These are phyloP conservation scores for Halcyon malimbica DNA, from an alignment of 2,113 vertebrate species.

Conservation along the genomic window DNA sequence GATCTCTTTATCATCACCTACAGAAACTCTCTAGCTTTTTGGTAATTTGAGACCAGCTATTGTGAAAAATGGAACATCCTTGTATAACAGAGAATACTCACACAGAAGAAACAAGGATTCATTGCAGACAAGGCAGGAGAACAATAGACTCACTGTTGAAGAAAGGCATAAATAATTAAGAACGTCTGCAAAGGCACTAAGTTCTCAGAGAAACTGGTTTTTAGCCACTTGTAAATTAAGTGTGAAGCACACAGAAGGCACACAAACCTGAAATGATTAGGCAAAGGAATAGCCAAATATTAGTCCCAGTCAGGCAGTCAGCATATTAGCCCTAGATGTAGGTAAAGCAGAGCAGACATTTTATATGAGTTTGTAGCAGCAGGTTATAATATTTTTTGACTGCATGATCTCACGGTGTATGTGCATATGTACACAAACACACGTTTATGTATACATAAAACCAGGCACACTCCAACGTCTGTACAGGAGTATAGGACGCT, in stretches of 20 bases:
- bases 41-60: slow-evolving; percentile 3
- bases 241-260: neutral
- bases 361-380: neutral
- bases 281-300: neutral
- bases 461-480: neutral
- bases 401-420: neutral
- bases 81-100: neutral
- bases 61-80: neutral
- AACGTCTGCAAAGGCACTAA: slow-evolving; percentile 12
- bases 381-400: neutral
- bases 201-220: slow-evolving; percentile 36
- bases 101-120: slow-evolving; percentile 13
- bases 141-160: slow-evolving; percentile 48
- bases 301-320: neutral
- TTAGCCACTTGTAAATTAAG: slow-evolving; percentile 43
- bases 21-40: neutral
- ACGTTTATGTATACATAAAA: neutral
- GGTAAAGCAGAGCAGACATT: neutral
- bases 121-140: neutral
- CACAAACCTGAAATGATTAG: neutral
- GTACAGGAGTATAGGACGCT: neutral
- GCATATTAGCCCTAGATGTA: neutral
- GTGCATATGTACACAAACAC: too few species aligned
- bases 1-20: slow-evolving; percentile 8
- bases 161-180: slow-evolving; percentile 57